These are phyloP conservation scores for Periophthalmodon schlosseri DNA, from an alignment of 2,113 vertebrate species.

Conservation along the genomic window DNA sequence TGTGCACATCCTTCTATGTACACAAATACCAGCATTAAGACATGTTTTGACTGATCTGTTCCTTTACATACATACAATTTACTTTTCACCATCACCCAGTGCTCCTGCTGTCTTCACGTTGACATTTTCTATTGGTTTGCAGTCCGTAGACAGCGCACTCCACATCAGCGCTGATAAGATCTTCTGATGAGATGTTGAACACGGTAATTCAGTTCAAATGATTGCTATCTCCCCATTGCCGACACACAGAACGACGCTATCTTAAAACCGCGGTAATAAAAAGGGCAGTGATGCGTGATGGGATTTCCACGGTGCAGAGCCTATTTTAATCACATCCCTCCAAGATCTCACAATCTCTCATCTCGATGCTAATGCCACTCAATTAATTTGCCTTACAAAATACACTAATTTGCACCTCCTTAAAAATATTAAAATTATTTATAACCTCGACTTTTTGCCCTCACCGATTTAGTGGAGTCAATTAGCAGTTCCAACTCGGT, in stretches of 20 bases:
- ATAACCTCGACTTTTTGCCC: conserved; percentile 6
- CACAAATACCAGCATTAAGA: neutral
- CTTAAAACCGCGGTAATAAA: conserved; percentile 4
- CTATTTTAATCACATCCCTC: conserved; percentile 9
- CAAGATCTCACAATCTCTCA: conserved; percentile 22
- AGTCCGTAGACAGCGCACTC: neutral
- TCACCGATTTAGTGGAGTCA: conserved; percentile 21
- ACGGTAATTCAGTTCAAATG: conserved; percentile 8
- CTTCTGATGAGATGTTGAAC: conserved; percentile 15
- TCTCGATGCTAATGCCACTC: conserved; percentile 21
- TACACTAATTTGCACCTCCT: conserved; percentile 11
- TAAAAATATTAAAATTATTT: conserved; percentile 16
- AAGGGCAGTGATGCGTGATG: conserved; percentile 11
- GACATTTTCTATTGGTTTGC: neutral
- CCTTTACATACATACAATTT: neutral
- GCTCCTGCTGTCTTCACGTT: neutral
- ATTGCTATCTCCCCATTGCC: neutral
- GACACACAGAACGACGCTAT: neutral
- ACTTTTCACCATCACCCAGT: neutral
- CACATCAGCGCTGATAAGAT: conserved; percentile 6
- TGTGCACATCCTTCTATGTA: neutral
- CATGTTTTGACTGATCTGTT: neutral
- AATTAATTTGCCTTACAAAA: conserved; percentile 26
- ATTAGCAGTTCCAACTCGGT: conserved; percentile 26
- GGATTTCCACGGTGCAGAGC: conserved; percentile 6